These are phyloP conservation scores for Nudaria mundana DNA, from an alignment of 2,888 invertebrate genomes.

Conservation along the genomic window DNA sequence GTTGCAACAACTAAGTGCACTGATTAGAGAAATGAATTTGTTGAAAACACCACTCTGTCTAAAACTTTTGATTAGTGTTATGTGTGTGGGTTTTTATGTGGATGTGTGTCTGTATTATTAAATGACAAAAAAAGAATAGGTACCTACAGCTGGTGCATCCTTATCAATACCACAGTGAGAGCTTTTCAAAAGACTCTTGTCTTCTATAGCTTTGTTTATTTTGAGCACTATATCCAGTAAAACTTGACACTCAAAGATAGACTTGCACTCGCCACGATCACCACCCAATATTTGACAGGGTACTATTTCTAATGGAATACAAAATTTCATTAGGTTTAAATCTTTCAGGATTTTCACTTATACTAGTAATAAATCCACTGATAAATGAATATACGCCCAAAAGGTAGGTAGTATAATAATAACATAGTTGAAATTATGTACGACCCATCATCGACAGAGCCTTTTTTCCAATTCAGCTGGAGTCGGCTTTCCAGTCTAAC, in stretches of 20 bases:
- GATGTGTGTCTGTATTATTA: too few species aligned
- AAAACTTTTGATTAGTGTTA: not conserved
- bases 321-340: too few species aligned
- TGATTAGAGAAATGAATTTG: too few species aligned
- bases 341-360: too few species aligned
- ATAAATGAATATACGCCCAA: too few species aligned
- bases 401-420: too few species aligned
- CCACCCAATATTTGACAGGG: conserved; percentile 57
- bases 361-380: too few species aligned
- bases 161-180: conserved; percentile 56
- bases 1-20: too few species aligned
- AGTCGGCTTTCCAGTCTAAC: too few species aligned
- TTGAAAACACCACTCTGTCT: not conserved
- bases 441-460: too few species aligned
- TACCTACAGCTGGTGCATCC: conserved; percentile 44
- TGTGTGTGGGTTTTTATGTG: not conserved
- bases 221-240: conserved; percentile 48
- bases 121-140: not conserved
- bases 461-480: too few species aligned
- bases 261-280: conserved; percentile 59
- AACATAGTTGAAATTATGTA: too few species aligned
- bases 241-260: conserved; percentile 53
- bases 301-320: conserved; percentile 1
- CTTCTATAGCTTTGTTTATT: conserved; percentile 46
- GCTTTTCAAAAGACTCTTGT: conserved; percentile 57